A percentile compares a stretch with the other conserved stretches of the same genome.
phyloP scores from a whole-genome alignment of 2,888 invertebrate genomes.

The Drosophila neotestacea region DNA sequence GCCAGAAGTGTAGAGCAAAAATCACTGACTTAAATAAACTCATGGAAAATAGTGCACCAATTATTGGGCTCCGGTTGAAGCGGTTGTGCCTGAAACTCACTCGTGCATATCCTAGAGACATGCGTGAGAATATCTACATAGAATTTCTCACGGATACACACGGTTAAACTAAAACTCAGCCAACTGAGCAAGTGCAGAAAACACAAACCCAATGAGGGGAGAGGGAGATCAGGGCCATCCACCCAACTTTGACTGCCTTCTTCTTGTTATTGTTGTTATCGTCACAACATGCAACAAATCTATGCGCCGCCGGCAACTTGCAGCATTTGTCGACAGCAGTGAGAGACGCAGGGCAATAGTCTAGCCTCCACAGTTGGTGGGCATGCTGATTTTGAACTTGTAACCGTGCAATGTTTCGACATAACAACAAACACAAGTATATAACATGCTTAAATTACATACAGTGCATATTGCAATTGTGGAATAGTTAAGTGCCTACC shows the following conservation, averaged over 20 bases:
- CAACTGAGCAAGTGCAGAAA: slow-evolving; percentile 8
- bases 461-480: slow-evolving; percentile 32
- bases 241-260: slow-evolving; percentile 36
- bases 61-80: slow-evolving; percentile 48
- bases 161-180: slow-evolving; percentile 14
- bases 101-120: slow-evolving; percentile 83
- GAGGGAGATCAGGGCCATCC: slow-evolving; percentile 22
- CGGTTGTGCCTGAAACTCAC: slow-evolving; percentile 60
- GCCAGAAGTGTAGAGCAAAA: slow-evolving; percentile 45
- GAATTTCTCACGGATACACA: slow-evolving; percentile 73
- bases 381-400: slow-evolving; percentile 67
- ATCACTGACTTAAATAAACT: slow-evolving; percentile 55
- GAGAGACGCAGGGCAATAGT: slow-evolving; percentile 15
- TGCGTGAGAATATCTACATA: slow-evolving; percentile 83
- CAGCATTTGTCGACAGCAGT: slow-evolving; percentile 3
- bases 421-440: slow-evolving; percentile 45
- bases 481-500: slow-evolving; percentile 41
- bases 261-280: slow-evolving; percentile 24
- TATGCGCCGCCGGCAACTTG: slow-evolving; percentile 61
- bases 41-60: slow-evolving; percentile 76
- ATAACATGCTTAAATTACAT: slow-evolving; percentile 62
- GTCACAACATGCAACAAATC: slow-evolving; percentile 66
- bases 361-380: slow-evolving; percentile 21
- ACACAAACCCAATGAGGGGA: slow-evolving; percentile 2
- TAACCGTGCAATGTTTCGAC: slow-evolving; percentile 40